phyloP scores from a whole-genome alignment of 1,140 invertebrate genomes.

The Panagrolaimus sp. region DNA sequence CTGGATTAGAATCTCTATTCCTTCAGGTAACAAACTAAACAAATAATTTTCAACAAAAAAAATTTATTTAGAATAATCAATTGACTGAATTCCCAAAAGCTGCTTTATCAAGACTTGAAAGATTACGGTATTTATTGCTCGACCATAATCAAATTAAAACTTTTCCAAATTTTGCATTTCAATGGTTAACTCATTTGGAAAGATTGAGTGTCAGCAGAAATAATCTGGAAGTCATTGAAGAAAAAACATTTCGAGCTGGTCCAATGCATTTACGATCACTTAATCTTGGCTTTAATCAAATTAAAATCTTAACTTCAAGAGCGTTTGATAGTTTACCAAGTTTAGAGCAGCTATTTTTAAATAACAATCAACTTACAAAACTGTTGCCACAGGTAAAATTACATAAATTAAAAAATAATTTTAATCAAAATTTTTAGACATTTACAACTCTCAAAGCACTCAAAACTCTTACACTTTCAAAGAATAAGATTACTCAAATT shows the following conservation, averaged over 20 bases:
- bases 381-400: not conserved
- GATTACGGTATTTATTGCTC: conserved; percentile 31
- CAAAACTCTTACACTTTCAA: conserved; percentile 4
- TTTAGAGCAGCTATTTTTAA: conserved; percentile 9
- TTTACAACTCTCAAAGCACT: conserved; percentile 24
- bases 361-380: not conserved
- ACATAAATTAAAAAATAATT: too few relatives aligned
- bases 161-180: conserved; percentile 36
- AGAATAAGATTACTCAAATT: conserved; percentile 32
- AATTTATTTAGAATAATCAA: conserved; percentile 32
- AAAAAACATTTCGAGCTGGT: conserved; percentile 34
- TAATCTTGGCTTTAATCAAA: conserved; percentile 19
- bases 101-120: conserved; percentile 27
- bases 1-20: conserved; percentile 32
- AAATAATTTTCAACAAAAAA: not conserved
- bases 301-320: conserved; percentile 29
- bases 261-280: conserved; percentile 17
- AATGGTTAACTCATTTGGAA: conserved; percentile 37
- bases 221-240: conserved; percentile 28
- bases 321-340: conserved; percentile 9
- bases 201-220: conserved; percentile 35
- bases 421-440: not conserved
- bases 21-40: conserved; percentile 21
- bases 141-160: conserved; percentile 30
- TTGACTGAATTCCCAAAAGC: conserved; percentile 35